Evolutionary conservation across 92 coral and sea anemone species (phyloP).

Genomic region (Epizoanthus fatuus): DNA sequence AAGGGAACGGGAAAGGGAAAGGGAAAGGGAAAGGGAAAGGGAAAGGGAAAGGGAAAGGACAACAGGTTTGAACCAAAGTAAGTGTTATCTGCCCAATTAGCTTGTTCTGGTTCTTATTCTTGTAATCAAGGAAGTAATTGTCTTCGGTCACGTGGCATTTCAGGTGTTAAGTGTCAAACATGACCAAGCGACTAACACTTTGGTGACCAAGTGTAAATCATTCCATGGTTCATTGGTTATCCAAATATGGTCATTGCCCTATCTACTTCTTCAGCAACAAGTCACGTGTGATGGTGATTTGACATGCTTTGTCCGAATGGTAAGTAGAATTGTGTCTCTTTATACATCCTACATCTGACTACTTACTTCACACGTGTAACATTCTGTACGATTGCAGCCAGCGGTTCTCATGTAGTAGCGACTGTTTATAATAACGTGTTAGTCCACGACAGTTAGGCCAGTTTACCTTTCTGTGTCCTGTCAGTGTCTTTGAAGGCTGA

Average conservation of each 20-base stretch:
- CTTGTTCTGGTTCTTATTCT: background rate
- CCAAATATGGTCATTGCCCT: conserved; percentile 91
- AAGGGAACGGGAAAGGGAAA: too few relatives aligned
- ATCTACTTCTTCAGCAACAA: conserved; percentile 65
- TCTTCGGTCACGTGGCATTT: background rate
- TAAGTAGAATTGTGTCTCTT: conserved; percentile 28
- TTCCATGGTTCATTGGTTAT: conserved; percentile 71
- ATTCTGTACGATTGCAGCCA: background rate
- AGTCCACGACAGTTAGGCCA: too few relatives aligned
- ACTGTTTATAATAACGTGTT: too few relatives aligned
- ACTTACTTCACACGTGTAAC: background rate
- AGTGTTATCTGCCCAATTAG: background rate
- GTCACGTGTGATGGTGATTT: conserved; percentile 84
- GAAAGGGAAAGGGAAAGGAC: too few relatives aligned
- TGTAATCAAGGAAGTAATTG: background rate
- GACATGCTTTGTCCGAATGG: conserved; percentile 94
- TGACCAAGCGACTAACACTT: conserved; percentile 69
- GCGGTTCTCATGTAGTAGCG: too few relatives aligned
- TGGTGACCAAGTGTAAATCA: conserved; percentile 83
- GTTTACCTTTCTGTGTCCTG: too few relatives aligned
- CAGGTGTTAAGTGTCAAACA: conserved; percentile 88
- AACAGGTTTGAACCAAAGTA: background rate
- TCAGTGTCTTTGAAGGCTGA: too few relatives aligned
- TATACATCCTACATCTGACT: background rate
- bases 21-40: too few relatives aligned